phyloP scores from a whole-genome alignment of 1,140 invertebrate species.

The Drosophila bipectinata region DNA sequence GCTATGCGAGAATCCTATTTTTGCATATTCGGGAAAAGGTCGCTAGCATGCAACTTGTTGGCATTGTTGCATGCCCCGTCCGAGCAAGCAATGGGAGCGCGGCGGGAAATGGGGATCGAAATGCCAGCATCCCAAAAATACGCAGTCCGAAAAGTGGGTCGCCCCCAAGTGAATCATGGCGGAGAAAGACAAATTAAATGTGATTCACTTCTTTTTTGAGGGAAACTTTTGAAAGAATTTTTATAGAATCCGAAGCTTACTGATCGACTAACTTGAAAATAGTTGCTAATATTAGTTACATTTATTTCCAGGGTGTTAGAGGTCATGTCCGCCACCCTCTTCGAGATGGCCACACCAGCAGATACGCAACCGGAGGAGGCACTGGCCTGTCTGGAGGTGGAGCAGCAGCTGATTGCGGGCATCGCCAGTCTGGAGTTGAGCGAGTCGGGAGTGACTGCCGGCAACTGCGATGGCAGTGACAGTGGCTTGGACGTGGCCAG shows the following conservation, averaged over 20 bases:
- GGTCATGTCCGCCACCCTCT: constrained; percentile 69
- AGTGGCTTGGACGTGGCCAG: constrained; percentile 90
- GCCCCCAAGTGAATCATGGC: constrained; percentile 61
- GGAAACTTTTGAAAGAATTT: neutral
- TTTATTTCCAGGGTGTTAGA: constrained; percentile 24
- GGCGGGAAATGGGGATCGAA: constrained; percentile 30
- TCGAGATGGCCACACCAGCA: constrained; percentile 55
- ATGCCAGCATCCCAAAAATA: constrained; percentile 78
- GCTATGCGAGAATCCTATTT: constrained; percentile 32
- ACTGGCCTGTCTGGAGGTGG: constrained; percentile 36
- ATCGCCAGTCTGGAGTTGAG: constrained; percentile 67
- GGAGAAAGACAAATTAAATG: constrained; percentile 4
- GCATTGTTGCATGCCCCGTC: constrained; percentile 12
- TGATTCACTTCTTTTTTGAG: neutral
- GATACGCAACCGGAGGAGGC: constrained; percentile 38
- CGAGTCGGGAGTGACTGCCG: constrained; percentile 36
- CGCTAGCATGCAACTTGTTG: constrained; percentile 67
- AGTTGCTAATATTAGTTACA: neutral
- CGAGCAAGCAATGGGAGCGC: constrained; percentile 29
- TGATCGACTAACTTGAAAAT: neutral
- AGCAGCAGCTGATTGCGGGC: constrained; percentile 64
- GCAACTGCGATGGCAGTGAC: constrained; percentile 88
- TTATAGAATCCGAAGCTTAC: neutral
- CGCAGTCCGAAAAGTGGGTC: constrained; percentile 65
- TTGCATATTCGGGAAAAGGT: constrained; percentile 61